Conservation (phyloP, 2,797 vertebrate genomes). For the Ceryle rudis region DNA sequence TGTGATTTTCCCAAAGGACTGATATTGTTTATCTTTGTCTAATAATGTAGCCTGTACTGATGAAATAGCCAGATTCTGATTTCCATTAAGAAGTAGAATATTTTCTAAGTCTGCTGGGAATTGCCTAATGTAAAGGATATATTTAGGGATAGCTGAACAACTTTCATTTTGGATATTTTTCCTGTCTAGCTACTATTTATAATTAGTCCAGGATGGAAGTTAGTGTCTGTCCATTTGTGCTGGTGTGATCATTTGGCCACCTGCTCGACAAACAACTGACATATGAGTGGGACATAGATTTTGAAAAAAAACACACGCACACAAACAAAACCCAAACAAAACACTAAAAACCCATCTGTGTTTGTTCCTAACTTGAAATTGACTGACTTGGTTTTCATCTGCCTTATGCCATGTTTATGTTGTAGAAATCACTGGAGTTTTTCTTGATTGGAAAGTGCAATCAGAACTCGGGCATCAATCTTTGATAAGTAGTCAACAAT, state of each 20-base stretch:
- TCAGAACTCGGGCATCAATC: neutral
- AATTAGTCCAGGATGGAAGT: conserved; percentile 3
- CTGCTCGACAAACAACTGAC: neutral
- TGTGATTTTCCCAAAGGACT: conserved; percentile 9
- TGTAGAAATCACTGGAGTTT: neutral
- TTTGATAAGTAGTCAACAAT: neutral
- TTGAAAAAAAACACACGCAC: neutral
- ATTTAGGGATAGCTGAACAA: conserved; percentile 10
- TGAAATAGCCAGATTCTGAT: conserved; percentile 18
- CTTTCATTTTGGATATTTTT: conserved; percentile 35
- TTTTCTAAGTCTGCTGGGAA: neutral
- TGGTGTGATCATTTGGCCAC: neutral
- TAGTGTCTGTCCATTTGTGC: neutral
- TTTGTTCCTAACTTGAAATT: neutral
- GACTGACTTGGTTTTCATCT: neutral
- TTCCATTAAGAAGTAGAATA: conserved; percentile 27
- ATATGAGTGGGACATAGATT: neutral
- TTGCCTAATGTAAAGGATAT: conserved; percentile 1
- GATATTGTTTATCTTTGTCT: conserved; percentile 22
- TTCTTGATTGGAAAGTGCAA: neutral
- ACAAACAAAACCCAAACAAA: too few relatives aligned
- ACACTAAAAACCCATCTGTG: neutral
- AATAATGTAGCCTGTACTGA: neutral
- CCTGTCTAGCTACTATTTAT: conserved; percentile 47
- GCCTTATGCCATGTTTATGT: neutral